These are phyloP conservation scores for Chaetodon trifasciatus DNA, from an alignment of 2,797 vertebrate species.

Conservation along the genomic window DNA sequence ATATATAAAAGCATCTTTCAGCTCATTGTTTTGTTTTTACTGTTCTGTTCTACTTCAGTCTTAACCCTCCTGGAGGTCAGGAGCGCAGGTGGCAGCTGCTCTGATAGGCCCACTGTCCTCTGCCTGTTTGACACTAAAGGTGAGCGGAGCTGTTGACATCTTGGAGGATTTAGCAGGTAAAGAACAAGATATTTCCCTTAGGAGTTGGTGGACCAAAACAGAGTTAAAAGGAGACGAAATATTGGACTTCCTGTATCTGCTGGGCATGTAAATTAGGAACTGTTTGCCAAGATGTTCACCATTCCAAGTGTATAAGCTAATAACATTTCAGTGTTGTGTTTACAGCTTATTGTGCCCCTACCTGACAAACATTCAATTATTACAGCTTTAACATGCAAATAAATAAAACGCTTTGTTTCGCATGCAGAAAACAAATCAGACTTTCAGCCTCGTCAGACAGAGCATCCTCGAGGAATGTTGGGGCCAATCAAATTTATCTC, in stretches of 20 bases:
- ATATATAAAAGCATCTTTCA: too few species aligned
- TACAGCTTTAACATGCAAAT: background rate
- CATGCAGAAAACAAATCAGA: slow-evolving; percentile 5
- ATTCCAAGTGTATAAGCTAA: background rate
- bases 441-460: background rate
- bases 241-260: background rate
- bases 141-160: background rate
- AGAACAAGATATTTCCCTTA: too few species aligned
- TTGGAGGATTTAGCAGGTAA: background rate
- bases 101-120: background rate
- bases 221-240: background rate
- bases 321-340: background rate
- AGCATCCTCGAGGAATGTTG: slow-evolving; percentile 3
- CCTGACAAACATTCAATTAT: background rate
- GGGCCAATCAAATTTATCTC: slow-evolving; percentile 50
- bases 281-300: background rate
- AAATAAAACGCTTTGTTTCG: background rate
- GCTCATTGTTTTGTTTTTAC: too few species aligned
- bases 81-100: too few species aligned
- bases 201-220: background rate
- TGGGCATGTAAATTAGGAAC: background rate
- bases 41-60: too few species aligned
- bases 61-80: too few species aligned
- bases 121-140: too few species aligned
- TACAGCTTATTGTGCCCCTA: background rate